Conservation (phyloP, 2,888 invertebrate species). For the Lampropteryx suffumata region DNA sequence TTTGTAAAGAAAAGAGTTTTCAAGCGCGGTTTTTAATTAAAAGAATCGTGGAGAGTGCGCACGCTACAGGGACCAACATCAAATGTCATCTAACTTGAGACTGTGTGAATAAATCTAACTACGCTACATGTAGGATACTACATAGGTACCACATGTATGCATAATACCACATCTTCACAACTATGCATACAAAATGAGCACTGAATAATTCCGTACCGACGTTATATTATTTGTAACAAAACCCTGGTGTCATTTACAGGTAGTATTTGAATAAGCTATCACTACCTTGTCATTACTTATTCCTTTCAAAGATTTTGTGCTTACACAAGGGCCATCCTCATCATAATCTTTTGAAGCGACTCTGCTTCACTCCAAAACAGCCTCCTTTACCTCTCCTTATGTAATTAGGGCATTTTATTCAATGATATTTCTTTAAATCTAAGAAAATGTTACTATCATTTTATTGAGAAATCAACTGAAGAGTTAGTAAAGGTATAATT, state of each 20-base stretch:
- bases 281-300: background rate
- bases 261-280: background rate
- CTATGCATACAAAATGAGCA: constrained; percentile 13
- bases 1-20: constrained; percentile 7
- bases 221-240: constrained; percentile 3
- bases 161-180: background rate
- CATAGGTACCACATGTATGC: too few species aligned
- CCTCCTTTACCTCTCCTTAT: too few species aligned
- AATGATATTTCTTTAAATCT: too few species aligned
- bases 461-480: too few species aligned
- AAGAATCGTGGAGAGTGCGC: constrained; percentile 15
- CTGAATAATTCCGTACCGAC: background rate
- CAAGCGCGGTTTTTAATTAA: constrained; percentile 23
- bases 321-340: too few species aligned
- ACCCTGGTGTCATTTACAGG: background rate
- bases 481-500: too few species aligned
- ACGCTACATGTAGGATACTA: background rate
- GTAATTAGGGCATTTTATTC: too few species aligned
- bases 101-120: constrained; percentile 10
- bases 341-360: too few species aligned
- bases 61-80: constrained; percentile 12
- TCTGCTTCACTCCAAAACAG: too few species aligned
- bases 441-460: too few species aligned
- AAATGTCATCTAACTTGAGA: constrained; percentile 15
- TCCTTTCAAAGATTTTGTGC: background rate